Percentiles rank a stretch among this genome's conserved stretches.
These are phyloP conservation scores for Campodea augens DNA, from an alignment of 1,140 invertebrate genomes.

Conservation along the genomic window DNA sequence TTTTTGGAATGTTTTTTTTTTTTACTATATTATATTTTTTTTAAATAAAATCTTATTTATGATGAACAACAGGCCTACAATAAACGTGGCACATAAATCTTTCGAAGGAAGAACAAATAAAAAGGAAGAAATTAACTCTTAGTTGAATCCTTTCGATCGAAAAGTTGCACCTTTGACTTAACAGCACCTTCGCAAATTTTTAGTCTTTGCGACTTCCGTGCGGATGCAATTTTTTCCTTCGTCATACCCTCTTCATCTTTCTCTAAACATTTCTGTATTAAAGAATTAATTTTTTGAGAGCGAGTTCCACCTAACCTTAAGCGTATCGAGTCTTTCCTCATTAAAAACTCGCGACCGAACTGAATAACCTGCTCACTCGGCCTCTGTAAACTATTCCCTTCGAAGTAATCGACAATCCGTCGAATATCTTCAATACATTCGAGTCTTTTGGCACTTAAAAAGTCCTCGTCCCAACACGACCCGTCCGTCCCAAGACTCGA, in stretches of 20 bases:
- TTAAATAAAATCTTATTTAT: too few relatives aligned
- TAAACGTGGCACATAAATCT: too few relatives aligned
- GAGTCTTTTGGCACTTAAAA: conserved; percentile 21
- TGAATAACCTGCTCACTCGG: not conserved
- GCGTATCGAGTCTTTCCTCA: too few relatives aligned
- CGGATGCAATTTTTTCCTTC: not conserved
- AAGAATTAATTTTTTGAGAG: conserved; percentile 2
- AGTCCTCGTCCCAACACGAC: conserved; percentile 41
- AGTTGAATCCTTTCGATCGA: conserved; percentile 66
- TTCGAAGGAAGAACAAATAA: too few relatives aligned
- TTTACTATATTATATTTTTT: too few relatives aligned
- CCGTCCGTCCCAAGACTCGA: conserved; percentile 53
- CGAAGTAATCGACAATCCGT: conserved; percentile 65
- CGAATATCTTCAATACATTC: conserved; percentile 11
- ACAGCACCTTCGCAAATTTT: conserved; percentile 64
- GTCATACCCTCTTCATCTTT: not conserved
- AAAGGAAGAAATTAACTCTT: too few relatives aligned
- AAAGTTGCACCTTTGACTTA: conserved; percentile 60
- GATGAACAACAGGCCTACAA: too few relatives aligned
- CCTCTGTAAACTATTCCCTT: conserved; percentile 19
- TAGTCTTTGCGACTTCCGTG: conserved; percentile 33
- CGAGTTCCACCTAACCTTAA: conserved; percentile 1
- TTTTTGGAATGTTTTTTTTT: too few relatives aligned
- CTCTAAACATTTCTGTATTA: not conserved
- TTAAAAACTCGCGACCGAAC: too few relatives aligned